These are phyloP conservation scores for Notothenia coriiceps DNA, from an alignment of 2,113 vertebrate species.

Conservation along the genomic window DNA sequence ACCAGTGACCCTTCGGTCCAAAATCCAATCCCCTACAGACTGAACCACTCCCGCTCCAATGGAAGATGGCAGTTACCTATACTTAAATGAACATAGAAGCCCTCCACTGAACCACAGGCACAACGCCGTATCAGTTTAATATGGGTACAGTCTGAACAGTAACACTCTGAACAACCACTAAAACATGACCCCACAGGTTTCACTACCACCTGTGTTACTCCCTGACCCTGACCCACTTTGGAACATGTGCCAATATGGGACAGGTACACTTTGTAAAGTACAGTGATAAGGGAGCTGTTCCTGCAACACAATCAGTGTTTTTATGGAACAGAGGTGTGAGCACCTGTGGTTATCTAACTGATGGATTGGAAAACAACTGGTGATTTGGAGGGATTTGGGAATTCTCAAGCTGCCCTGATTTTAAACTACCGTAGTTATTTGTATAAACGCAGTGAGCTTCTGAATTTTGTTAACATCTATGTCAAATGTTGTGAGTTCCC, in stretches of 20 bases:
- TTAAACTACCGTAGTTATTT: neutral
- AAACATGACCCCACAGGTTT: neutral
- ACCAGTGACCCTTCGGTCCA: too few relatives aligned
- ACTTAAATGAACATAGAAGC: neutral
- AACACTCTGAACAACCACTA: too few relatives aligned
- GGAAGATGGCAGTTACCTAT: neutral
- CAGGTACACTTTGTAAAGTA: constrained; percentile 20
- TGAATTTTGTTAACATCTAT: neutral
- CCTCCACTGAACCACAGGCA: neutral
- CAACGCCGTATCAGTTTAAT: neutral
- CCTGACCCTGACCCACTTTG: constrained; percentile 22
- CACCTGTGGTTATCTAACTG: constrained; percentile 40
- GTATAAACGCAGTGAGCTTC: too few relatives aligned
- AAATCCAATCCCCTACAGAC: too few relatives aligned
- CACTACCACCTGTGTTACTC: constrained; percentile 3
- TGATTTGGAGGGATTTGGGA: neutral
- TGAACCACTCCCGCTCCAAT: too few relatives aligned
- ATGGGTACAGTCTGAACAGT: too few relatives aligned
- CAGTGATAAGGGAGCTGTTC: constrained; percentile 49
- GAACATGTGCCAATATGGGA: neutral
- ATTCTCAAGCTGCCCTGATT: neutral
- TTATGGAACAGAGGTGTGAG: constrained; percentile 25
- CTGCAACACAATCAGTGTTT: constrained; percentile 34
- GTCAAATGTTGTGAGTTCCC: neutral
- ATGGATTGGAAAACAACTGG: neutral